Percentiles rank a stretch among this genome's conserved stretches.
Conservation (phyloP, 1,140 invertebrate species). For the Caenorhabditis brenneri region DNA sequence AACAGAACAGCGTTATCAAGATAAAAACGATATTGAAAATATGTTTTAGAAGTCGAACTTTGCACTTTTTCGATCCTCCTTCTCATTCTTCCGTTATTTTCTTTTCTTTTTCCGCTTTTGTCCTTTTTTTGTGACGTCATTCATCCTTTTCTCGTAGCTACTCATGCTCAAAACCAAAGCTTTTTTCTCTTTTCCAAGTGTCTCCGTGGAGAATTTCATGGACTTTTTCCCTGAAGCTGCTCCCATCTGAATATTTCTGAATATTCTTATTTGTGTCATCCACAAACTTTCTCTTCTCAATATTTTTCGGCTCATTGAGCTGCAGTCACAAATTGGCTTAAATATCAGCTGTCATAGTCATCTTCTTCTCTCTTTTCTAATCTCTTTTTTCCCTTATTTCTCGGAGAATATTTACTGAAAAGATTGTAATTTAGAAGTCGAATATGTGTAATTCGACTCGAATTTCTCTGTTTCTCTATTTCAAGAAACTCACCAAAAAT, state of each 20-base stretch:
- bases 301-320: no score
- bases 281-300: no score
- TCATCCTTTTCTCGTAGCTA: neutral
- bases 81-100: neutral
- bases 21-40: no score
- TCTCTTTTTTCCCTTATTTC: neutral
- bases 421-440: neutral
- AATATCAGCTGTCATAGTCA: neutral
- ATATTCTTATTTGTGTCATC: no score
- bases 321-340: no score
- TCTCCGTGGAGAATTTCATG: neutral
- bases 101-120: constrained; percentile 6
- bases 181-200: neutral
- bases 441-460: constrained; percentile 11
- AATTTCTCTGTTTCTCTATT: neutral
- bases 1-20: no score
- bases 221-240: neutral
- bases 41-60: neutral
- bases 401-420: no score
- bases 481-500: neutral
- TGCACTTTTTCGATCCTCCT: neutral
- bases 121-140: constrained; percentile 2
- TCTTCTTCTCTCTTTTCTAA: neutral
- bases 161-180: neutral
- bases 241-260: neutral